Evolutionary conservation across 2,888 invertebrate species (phyloP), one percentile per base, ranked within the genome.

Genomic region (Drosophila macrothrix): DNA sequence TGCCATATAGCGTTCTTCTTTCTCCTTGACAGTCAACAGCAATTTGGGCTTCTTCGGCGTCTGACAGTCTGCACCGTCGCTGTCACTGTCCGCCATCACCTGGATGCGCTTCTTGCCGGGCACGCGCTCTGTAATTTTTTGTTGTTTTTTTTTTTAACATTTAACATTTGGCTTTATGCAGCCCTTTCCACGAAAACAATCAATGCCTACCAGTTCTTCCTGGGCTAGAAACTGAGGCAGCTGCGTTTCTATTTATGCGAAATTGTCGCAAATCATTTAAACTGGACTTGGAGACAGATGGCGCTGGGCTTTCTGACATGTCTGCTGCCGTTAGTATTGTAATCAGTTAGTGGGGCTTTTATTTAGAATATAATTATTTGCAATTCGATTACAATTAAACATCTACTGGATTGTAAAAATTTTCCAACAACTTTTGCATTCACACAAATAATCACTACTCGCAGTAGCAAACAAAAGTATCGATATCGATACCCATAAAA

Each of bases 101-200:
- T 90, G 91, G 58, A 93, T 92, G 28, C 93, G 91, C 67, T 93
- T 93, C 71, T 92, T 92, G 28, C 93, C 93, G n/a, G 93, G 93
- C 46, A 93, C 91, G 35, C 90, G 91, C 73, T 92, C 93, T 92
- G 72, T 35, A 73, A 66, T 33, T 7, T 6, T 25, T 22, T 14
- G 16, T 35, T 4, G 10, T 3, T 12, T 14, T 35, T 43, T 43
- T 46, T 46, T 46, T 46, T 46, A 4, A 25, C 25, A 31, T 58
- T n/a, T 16, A 59, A 10, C n/a, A 43, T 41, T 64, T 53, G 4
- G 25, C 22, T 25, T 10, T 33, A 54, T 6, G 22, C 19, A 55
- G 43, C n/a, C 31, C 37, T 29, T 14, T 31, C 28, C 52, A 37
- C 31, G 46, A 46, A 43, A 54, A 54, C 49, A 75, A 69, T 67